Base-by-base conservation (phyloP, 1,140 invertebrate species). In the Lysiphlebus fabarum region DNA sequence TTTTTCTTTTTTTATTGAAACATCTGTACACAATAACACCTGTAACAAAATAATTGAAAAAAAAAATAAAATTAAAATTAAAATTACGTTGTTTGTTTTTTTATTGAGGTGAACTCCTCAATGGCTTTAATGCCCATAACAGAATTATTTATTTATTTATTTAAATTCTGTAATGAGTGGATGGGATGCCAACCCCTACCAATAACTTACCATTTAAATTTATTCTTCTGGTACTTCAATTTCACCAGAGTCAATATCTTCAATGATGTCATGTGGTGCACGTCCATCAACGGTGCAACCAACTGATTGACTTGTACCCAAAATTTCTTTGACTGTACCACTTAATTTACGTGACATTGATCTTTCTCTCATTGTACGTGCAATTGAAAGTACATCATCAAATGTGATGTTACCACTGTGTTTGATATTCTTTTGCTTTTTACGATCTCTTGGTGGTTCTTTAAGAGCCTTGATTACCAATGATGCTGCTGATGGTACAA, bases 371-470 rank as follows among this genome's bases (percentile, higher is more conserved):
- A 99, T 99, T 49, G 87, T 83, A 66, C 90, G 88, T 4, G 96
- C 96, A 82, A 99, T 98, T 45, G 83, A 82, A 49, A 98, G 71
- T 44, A 99, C 85, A 73, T 99, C 95, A 75, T 99, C 96, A 65
- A 99, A 86, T 7, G 90, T 85, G 53, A 99, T 83, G 76, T 99
- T 99, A 57, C 97, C 97, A 84, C 85, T 96, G 83, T 99, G 97
- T 76, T 99, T 99, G 65, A 99, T 92, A 80, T 99, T 95, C 76
- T 99, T 99, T 61, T 97, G 93, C 84, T 99, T 99, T 85, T 99
- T 99, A 67, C 97, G 86, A 76, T 99, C 98, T 70, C 98, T 85
- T 64, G 96, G 95, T 42, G 98, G 96, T 81, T 99, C 98, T 79
- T 99, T 99, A 36, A 99, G 80, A 43, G 96, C 96, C 80, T 97